Conservation (phyloP, 1,140 invertebrate species). For the Vollenhovia emeryi region DNA sequence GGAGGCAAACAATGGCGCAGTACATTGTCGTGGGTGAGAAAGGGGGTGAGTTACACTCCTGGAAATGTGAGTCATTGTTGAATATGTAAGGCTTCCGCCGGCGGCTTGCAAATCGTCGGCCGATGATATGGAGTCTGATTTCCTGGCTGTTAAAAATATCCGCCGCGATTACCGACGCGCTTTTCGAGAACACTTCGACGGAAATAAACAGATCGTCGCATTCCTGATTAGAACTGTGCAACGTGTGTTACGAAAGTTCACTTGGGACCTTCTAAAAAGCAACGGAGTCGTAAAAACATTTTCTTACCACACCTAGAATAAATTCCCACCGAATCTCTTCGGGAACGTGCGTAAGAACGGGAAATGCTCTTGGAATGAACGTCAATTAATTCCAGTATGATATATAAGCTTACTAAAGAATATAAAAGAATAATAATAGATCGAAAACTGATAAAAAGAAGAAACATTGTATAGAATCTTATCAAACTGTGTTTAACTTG, state of each 20-base stretch:
- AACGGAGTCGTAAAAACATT: background rate
- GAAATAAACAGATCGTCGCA: background rate
- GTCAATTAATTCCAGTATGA: background rate
- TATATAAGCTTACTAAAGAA: background rate
- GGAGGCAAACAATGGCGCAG: constrained; percentile 60
- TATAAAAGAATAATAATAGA: background rate
- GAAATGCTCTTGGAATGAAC: background rate
- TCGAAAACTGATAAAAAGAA: background rate
- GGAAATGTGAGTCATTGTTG: constrained; percentile 71
- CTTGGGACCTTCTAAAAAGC: background rate
- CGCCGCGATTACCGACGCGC: constrained; percentile 5
- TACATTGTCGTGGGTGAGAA: constrained; percentile 67
- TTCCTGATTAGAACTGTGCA: background rate
- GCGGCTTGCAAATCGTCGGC: constrained; percentile 73
- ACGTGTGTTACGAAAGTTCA: background rate
- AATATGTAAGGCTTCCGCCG: constrained; percentile 78
- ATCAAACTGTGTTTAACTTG: background rate
- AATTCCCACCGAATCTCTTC: background rate
- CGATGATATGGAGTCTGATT: constrained; percentile 74
- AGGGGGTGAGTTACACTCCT: constrained; percentile 57
- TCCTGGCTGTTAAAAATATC: constrained; percentile 22
- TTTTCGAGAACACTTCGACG: background rate
- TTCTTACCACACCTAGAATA: background rate
- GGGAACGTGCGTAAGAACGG: background rate
- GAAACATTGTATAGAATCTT: background rate